Conservation (phyloP, 2,797 vertebrate genomes). For the Gambelia wislizenii region DNA sequence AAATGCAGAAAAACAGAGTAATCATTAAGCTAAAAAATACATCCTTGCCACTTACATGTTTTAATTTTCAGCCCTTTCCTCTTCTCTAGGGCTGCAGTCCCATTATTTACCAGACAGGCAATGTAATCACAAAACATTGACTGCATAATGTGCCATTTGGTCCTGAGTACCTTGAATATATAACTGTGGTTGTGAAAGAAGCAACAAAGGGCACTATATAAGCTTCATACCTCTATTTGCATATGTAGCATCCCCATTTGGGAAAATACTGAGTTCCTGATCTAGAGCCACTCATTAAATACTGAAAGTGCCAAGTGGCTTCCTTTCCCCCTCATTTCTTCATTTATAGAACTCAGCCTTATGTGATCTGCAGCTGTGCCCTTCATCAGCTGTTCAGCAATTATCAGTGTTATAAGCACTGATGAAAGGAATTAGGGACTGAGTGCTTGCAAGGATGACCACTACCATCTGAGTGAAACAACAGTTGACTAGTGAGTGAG, state of each 20-base stretch:
- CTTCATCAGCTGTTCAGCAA: neutral
- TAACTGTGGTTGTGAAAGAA: neutral
- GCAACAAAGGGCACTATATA: neutral
- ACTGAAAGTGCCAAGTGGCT: neutral
- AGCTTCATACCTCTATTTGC: neutral
- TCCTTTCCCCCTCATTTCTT: neutral
- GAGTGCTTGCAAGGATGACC: neutral
- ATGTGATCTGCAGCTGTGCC: neutral
- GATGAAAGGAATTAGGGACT: neutral
- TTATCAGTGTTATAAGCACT: neutral
- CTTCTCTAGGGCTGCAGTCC: too few species aligned
- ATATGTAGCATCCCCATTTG: neutral
- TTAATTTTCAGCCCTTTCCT: too few species aligned
- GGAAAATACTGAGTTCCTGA: slow-evolving; percentile 7
- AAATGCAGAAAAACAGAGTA: too few species aligned
- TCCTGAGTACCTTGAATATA: neutral
- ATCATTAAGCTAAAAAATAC: too few species aligned
- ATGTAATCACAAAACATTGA: neutral
- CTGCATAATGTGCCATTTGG: neutral
- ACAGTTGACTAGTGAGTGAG: neutral
- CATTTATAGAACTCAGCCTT: neutral
- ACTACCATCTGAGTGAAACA: neutral
- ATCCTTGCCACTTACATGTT: too few species aligned
- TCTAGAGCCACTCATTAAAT: neutral
- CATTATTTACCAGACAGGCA: neutral